Conservation (phyloP, 92 coral and sea anemone genomes). For the Heteractis magnifica region DNA sequence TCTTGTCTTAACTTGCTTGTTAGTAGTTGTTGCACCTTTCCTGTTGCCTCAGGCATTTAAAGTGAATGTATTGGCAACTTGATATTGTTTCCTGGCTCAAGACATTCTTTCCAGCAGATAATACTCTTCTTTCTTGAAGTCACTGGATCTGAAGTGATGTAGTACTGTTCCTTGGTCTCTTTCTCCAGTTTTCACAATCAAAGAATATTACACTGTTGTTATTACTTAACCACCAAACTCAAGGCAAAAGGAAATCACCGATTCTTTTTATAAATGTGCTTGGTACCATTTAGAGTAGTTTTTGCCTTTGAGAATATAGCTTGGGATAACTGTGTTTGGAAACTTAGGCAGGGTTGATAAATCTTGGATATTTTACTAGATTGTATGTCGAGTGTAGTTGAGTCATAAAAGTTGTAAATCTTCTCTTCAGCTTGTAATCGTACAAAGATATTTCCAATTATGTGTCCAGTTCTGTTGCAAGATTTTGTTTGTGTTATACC, state of each 20-base stretch:
- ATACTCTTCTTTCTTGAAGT: conserved; percentile 30
- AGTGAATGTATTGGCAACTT: conserved; percentile 19
- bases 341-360: conserved; percentile 23
- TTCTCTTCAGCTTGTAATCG: conserved; percentile 29
- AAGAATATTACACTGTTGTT: conserved; percentile 21
- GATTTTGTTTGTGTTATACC: conserved; percentile 31
- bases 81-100: conserved; percentile 9
- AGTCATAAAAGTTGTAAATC: conserved; percentile 1
- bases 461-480: conserved; percentile 25
- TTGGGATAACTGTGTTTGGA: conserved; percentile 21
- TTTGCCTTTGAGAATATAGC: neutral
- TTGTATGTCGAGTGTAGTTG: neutral
- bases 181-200: conserved; percentile 4
- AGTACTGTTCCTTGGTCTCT: conserved; percentile 19
- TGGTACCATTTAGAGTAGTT: conserved; percentile 31
- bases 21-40: conserved; percentile 3
- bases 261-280: conserved; percentile 41
- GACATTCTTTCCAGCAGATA: conserved; percentile 33
- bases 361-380: conserved; percentile 31
- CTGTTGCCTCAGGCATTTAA: conserved; percentile 5
- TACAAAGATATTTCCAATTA: conserved; percentile 27
- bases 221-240: conserved; percentile 32
- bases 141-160: conserved; percentile 39
- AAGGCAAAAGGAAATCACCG: conserved; percentile 31
- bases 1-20: neutral